These are phyloP conservation scores for Priocnemis perturbator DNA, from an alignment of 2,888 invertebrate genomes.

Conservation along the genomic window DNA sequence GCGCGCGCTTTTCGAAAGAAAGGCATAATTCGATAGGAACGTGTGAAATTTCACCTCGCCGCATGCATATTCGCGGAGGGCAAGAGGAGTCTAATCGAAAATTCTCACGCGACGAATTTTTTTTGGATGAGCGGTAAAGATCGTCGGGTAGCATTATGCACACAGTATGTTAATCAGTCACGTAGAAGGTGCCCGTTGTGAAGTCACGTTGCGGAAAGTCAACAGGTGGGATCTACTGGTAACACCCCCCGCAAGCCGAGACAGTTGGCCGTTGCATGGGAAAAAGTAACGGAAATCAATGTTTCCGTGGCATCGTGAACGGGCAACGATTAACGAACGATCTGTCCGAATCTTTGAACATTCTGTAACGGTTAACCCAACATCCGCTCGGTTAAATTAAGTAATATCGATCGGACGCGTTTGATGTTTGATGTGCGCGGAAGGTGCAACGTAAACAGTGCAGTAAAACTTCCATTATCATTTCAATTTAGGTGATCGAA, in stretches of 20 bases:
- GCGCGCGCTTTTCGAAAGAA: too few species aligned
- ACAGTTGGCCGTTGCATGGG: conserved; percentile 73
- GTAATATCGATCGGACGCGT: too few species aligned
- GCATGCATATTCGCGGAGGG: conserved; percentile 3
- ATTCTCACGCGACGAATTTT: conserved; percentile 8
- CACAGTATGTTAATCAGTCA: conserved; percentile 49
- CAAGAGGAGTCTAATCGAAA: conserved; percentile 2
- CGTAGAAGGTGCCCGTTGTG: conserved; percentile 53
- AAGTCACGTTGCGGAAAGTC: conserved; percentile 70
- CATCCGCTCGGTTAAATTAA: too few species aligned
- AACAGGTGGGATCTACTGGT: conserved; percentile 73
- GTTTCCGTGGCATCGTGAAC: conserved; percentile 39
- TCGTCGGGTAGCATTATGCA: conserved; percentile 18
- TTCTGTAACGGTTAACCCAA: background rate
- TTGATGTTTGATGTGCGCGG: too few species aligned
- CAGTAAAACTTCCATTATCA: too few species aligned
- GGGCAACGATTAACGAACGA: conserved; percentile 23
- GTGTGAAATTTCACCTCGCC: too few species aligned
- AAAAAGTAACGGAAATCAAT: conserved; percentile 74
- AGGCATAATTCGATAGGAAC: too few species aligned
- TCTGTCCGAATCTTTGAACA: conserved; percentile 20
- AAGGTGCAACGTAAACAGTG: too few species aligned
- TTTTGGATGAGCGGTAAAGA: conserved; percentile 12
- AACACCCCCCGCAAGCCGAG: conserved; percentile 68
- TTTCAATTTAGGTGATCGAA: too few species aligned